A percentile compares a stretch with the other conserved stretches of the same genome.
Evolutionary conservation across 2,113 vertebrate species (phyloP).

Genomic region (Bungarus multicinctus): DNA sequence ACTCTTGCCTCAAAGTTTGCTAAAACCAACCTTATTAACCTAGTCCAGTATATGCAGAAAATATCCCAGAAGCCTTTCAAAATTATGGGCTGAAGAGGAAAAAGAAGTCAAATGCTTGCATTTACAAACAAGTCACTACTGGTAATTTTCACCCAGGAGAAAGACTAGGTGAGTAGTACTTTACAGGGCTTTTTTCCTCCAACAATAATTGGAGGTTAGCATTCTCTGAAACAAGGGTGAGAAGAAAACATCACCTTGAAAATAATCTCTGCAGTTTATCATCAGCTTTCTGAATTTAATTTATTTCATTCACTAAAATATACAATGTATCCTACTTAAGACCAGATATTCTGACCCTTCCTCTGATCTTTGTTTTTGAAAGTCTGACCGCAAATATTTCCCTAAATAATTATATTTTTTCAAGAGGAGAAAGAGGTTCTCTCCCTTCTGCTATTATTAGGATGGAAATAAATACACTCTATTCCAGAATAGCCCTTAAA

Average conservation of each 20-base stretch:
- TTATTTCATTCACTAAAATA: background rate
- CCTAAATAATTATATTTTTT: background rate
- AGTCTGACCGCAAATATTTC: background rate
- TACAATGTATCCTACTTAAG: background rate
- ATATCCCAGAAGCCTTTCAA: background rate
- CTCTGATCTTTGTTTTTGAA: background rate
- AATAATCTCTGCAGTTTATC: background rate
- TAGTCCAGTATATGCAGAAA: background rate
- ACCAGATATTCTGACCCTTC: background rate
- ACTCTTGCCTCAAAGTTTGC: background rate
- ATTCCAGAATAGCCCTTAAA: background rate
- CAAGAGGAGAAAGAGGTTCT: background rate
- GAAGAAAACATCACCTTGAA: background rate
- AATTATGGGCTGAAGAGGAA: background rate
- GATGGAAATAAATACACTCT: background rate
- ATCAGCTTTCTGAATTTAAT: background rate
- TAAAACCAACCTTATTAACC: background rate
- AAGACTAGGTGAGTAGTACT: background rate
- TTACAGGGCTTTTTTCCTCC: background rate
- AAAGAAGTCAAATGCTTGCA: background rate
- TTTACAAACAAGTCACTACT: background rate
- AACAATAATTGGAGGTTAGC: background rate
- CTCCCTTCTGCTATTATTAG: background rate
- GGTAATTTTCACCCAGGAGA: background rate
- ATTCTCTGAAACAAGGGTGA: background rate